phyloP scores from a whole-genome alignment of 2,113 vertebrate species.

The Speoplatyrhinus poulsoni region DNA sequence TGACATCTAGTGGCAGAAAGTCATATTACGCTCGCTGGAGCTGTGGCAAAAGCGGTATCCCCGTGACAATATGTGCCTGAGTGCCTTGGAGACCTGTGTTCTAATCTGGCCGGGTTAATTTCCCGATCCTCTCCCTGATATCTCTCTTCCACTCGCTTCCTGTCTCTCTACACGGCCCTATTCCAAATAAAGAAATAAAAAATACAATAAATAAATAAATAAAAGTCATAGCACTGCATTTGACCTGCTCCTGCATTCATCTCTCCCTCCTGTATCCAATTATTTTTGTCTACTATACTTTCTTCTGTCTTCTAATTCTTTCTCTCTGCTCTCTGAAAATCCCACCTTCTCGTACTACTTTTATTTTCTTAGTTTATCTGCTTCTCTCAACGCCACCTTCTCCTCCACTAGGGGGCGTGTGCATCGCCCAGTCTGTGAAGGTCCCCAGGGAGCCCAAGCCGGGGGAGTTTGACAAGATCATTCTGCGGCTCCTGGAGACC shows the following conservation, averaged over 20 bases:
- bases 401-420: conserved; percentile 86
- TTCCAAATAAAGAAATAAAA: no score
- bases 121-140: no score
- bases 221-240: background rate
- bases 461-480: conserved; percentile 93
- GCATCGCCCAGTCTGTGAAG: conserved; percentile 96
- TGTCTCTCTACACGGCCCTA: no score
- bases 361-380: background rate
- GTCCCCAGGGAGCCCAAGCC: conserved; percentile 90
- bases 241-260: background rate
- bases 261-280: background rate
- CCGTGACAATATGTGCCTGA: no score
- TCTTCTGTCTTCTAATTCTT: no score
- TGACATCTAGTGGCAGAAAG: no score
- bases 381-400: background rate
- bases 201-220: no score
- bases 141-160: no score
- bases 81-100: no score
- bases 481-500: conserved; percentile 90
- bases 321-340: conserved; percentile 9
- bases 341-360: background rate
- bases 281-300: background rate
- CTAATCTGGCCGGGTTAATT: no score
- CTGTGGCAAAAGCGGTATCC: no score
- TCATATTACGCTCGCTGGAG: no score